Conservation (phyloP, 2,113 vertebrate species). For the Andinoacara biseriatus region DNA sequence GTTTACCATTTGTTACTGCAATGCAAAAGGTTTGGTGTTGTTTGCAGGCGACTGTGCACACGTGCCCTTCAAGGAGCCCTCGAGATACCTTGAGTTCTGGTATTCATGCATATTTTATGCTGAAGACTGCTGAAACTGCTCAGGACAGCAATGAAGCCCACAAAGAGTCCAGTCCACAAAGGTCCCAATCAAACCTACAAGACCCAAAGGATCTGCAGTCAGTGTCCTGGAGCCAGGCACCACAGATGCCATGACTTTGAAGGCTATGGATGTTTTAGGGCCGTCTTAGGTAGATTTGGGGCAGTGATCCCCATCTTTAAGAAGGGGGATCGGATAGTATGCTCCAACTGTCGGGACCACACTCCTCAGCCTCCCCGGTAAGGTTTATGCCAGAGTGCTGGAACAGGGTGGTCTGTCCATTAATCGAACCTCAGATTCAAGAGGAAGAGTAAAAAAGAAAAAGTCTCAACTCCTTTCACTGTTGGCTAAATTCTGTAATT, state of each 20-base stretch:
- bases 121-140: accelerated
- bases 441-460: neutral
- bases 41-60: neutral
- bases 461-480: neutral
- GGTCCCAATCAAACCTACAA: neutral
- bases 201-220: no score
- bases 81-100: neutral
- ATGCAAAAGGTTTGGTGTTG: neutral
- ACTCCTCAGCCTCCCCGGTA: no score
- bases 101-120: neutral
- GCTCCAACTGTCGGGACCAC: no score
- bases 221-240: no score
- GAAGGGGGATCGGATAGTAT: no score
- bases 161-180: neutral
- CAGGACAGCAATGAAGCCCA: neutral
- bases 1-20: neutral
- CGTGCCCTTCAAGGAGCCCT: neutral
- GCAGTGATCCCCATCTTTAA: no score
- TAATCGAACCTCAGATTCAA: no score
- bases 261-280: no score
- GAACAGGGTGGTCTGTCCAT: no score
- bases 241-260: neutral
- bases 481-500: neutral
- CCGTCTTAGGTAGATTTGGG: no score
- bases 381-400: no score